Evolutionary conservation across 2,797 vertebrate species (phyloP), one percentile per base, ranked within the genome.

Genomic region (Enteromius treurensis): DNA sequence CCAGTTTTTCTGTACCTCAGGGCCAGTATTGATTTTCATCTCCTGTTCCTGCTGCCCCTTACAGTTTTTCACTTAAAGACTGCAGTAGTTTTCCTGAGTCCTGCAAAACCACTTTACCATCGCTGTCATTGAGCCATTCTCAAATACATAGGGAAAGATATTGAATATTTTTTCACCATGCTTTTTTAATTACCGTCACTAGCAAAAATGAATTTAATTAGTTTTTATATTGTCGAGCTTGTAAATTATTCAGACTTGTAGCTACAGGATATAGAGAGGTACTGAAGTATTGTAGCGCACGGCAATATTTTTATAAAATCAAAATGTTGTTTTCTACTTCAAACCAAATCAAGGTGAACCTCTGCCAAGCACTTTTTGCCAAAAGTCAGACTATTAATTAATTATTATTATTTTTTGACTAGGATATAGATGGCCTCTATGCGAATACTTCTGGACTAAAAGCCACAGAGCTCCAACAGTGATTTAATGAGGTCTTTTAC

Each of bases 1-100:
- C 49, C 10, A 37, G 26, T n/a, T 58, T 58, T 49, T 11, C 23
- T 69, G 29, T 40, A 29, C 45, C 78, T 69, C 37, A 60, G 65
- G 68, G 68, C 60, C 26, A 51, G n/a, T 82, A 82, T 82, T 79
- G 76, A 82, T 87, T 85, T 77, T 62, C 49, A 83, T 47, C 40
- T 58, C 5, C 15, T 34, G 14, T 77, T 42, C 65, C 26, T 45
- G 49, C 10, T 47, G 47, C 29, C 47, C 26, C 19, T 32, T 29
- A 34, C 40, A 47, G 74, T 47, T 42, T 77, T 68, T 47, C 19
- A 34, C 11, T 69, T 69, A 76, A 10, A 76, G 34, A 55, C 45
- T 53, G 29, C 45, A 55, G 15, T 64, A 79, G 45, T 64, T 79
- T 64, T 62, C 8, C 15, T 11, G 10, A 69, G 13, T 80, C 67